Percentiles rank a stretch among this genome's conserved stretches.
phyloP scores from a whole-genome alignment of 1,140 invertebrate genomes.

The Cydia fagiglandana region DNA sequence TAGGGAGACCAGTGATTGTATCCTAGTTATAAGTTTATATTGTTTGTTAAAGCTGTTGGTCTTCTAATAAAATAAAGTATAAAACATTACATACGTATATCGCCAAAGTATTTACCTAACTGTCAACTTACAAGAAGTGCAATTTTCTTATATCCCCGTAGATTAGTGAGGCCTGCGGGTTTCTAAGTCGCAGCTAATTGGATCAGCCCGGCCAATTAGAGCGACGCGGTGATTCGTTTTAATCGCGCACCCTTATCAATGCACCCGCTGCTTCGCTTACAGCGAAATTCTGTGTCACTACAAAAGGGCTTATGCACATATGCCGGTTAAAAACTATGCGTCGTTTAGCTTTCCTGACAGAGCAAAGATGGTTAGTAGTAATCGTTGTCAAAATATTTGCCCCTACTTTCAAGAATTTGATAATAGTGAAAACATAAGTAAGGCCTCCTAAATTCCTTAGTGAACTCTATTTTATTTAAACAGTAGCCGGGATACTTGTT shows the following conservation, averaged over 20 bases:
- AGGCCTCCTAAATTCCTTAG: too few species aligned
- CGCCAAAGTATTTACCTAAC: background rate
- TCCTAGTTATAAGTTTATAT: too few species aligned
- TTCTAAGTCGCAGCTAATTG: slow-evolving; percentile 77
- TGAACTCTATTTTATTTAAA: too few species aligned
- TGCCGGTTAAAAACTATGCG: background rate
- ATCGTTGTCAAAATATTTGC: too few species aligned
- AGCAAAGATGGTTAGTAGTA: background rate
- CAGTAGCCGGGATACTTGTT: too few species aligned
- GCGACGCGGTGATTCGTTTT: slow-evolving; percentile 74
- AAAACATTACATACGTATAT: background rate
- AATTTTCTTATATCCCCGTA: slow-evolving; percentile 38
- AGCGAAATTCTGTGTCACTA: background rate
- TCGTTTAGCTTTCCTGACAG: background rate
- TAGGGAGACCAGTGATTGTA: too few species aligned
- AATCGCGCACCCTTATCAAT: slow-evolving; percentile 68
- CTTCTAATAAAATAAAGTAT: too few species aligned
- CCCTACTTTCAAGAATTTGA: background rate
- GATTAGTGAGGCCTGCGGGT: slow-evolving; percentile 63
- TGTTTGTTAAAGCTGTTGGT: too few species aligned
- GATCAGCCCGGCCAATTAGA: slow-evolving; percentile 74
- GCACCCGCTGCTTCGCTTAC: slow-evolving; percentile 35
- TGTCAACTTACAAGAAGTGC: slow-evolving; percentile 1
- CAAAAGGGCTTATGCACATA: background rate
- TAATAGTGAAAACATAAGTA: background rate